These are phyloP conservation scores for Maccullochella peelii DNA, from an alignment of 2,113 vertebrate species.

Conservation along the genomic window DNA sequence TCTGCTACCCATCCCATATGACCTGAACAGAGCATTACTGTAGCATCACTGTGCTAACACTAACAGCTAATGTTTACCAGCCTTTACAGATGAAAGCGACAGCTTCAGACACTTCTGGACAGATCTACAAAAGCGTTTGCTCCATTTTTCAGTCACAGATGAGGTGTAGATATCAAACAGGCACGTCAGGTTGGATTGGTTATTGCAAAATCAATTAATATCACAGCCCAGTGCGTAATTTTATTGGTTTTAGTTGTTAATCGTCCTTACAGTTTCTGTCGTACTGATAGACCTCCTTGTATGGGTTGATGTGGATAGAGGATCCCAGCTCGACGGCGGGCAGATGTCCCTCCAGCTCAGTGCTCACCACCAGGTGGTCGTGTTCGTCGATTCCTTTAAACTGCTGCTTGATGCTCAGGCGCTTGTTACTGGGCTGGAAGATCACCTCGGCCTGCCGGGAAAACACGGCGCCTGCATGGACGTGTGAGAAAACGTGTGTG, in stretches of 20 bases:
- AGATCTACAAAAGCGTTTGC: no score
- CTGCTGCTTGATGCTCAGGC: constrained; percentile 88
- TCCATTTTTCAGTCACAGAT: no score
- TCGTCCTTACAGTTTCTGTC: constrained; percentile 84
- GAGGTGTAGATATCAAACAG: no score
- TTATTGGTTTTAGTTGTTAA: no score
- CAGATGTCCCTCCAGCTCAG: constrained; percentile 89
- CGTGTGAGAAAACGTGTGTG: background rate
- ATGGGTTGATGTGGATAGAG: constrained; percentile 88
- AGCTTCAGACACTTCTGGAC: no score
- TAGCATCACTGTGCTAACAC: no score
- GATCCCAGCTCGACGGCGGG: constrained; percentile 84
- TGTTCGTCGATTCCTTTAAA: constrained; percentile 94
- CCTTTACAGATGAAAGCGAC: no score
- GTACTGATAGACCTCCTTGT: constrained; percentile 92
- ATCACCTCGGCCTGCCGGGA: constrained; percentile 90
- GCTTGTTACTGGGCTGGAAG: constrained; percentile 89
- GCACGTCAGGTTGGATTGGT: no score
- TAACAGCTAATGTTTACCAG: no score
- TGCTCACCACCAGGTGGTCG: constrained; percentile 92
- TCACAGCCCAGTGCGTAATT: no score
- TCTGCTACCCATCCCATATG: no score
- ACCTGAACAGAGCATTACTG: no score
- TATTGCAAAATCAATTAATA: background rate
- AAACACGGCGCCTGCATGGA: constrained; percentile 88